Conservation (phyloP, 1,140 invertebrate genomes). For the Drosophila azteca region DNA sequence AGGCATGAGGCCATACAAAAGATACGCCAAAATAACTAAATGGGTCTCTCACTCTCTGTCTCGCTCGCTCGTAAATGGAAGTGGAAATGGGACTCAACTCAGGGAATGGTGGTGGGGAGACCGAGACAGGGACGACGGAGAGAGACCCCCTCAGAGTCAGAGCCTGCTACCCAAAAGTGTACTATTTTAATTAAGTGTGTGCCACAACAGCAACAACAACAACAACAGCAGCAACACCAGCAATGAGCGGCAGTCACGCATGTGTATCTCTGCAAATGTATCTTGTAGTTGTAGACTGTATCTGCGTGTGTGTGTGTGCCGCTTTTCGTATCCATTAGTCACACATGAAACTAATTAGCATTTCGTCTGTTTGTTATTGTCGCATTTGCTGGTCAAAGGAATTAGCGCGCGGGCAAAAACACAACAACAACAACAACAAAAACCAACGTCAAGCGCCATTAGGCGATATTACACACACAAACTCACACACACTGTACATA, state of each 20-base stretch:
- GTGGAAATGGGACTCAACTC: constrained; percentile 24
- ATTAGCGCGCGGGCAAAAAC: constrained; percentile 60
- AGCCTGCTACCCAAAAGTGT: constrained; percentile 29
- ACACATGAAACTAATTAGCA: constrained; percentile 83
- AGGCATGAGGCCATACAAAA: constrained; percentile 51
- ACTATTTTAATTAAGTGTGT: constrained; percentile 83
- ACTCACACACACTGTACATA: constrained; percentile 13
- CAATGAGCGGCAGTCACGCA: constrained; percentile 65
- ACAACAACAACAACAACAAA: not conserved
- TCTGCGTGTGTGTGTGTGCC: constrained; percentile 52
- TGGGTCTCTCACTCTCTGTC: too few species aligned
- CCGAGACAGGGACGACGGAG: constrained; percentile 11
- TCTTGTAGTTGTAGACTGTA: constrained; percentile 12
- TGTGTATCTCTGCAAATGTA: constrained; percentile 48
- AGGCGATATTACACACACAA: constrained; percentile 35
- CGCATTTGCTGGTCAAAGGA: constrained; percentile 80
- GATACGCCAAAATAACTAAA: too few species aligned
- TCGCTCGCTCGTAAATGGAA: too few species aligned
- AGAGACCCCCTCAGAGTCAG: constrained; percentile 66
- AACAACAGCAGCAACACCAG: constrained; percentile 31
- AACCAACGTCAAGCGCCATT: constrained; percentile 64
- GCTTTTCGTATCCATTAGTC: constrained; percentile 81
- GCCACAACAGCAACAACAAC: constrained; percentile 35
- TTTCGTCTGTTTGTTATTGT: constrained; percentile 82
- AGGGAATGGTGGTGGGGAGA: constrained; percentile 1